These are phyloP conservation scores for Orthonevra nobilis DNA, from an alignment of 2,888 invertebrate species.

Conservation along the genomic window DNA sequence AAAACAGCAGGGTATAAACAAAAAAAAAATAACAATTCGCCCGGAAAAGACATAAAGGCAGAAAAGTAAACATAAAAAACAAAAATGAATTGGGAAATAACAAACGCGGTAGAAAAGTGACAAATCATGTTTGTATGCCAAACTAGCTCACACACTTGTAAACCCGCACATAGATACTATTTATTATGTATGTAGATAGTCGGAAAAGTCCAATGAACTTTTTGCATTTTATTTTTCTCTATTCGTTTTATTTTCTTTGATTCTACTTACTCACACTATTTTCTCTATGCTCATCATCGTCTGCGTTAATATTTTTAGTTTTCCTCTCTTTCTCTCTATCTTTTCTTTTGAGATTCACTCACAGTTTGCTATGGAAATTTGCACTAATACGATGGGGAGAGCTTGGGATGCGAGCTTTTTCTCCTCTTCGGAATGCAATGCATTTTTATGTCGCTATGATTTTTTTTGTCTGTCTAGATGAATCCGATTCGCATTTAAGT, in stretches of 20 bases:
- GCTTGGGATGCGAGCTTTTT: constrained; percentile 24
- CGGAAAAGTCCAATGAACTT: constrained; percentile 70
- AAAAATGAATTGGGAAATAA: constrained; percentile 55
- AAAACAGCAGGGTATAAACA: too few relatives aligned
- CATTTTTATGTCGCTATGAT: not conserved
- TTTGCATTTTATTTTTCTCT: constrained; percentile 52
- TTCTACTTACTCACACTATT: too few relatives aligned
- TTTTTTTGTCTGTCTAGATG: not conserved
- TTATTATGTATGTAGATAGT: constrained; percentile 29
- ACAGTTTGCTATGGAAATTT: constrained; percentile 17
- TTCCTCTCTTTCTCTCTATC: too few relatives aligned
- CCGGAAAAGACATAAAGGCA: constrained; percentile 15
- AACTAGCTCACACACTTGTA: constrained; percentile 6
- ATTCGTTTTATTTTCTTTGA: not conserved
- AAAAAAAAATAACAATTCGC: constrained; percentile 20
- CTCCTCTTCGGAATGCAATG: not conserved
- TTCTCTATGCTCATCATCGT: not conserved
- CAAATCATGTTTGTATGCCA: constrained; percentile 30
- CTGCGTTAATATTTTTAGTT: not conserved
- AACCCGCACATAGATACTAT: not conserved
- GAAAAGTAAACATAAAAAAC: constrained; percentile 21
- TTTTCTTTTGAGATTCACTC: too few relatives aligned
- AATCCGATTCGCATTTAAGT: not conserved
- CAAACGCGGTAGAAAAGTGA: constrained; percentile 19
- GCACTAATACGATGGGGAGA: constrained; percentile 4